Percentiles rank a stretch among this genome's conserved stretches.
Conservation (phyloP, 2,888 invertebrate species). For the Machimus atricapillus region DNA sequence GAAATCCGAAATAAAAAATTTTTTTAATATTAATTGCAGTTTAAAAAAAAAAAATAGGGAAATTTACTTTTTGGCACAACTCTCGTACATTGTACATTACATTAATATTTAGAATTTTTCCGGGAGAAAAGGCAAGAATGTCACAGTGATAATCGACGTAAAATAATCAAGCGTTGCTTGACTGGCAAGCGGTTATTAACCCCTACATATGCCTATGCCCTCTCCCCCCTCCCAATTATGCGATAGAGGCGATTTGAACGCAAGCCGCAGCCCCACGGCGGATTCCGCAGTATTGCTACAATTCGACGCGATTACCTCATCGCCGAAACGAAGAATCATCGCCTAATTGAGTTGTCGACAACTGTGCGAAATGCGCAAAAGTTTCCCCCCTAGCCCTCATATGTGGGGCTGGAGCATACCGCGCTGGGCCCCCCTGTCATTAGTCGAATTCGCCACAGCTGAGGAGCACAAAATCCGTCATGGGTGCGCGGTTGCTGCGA, state of each 20-base stretch:
- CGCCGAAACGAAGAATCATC: constrained; percentile 14
- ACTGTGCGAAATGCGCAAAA: not conserved
- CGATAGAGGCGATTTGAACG: not conserved
- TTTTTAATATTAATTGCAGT: too few species aligned
- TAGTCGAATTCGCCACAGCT: not conserved
- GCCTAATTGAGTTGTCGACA: constrained; percentile 3
- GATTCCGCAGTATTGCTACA: not conserved
- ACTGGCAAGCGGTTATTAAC: not conserved
- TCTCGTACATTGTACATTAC: too few species aligned
- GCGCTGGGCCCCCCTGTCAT: not conserved
- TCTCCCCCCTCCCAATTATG: not conserved
- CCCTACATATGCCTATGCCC: not conserved
- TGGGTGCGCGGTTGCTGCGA: not conserved
- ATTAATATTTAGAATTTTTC: not conserved
- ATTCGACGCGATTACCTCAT: not conserved
- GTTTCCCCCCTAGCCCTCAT: not conserved
- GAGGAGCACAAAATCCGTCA: not conserved
- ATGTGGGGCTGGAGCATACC: not conserved
- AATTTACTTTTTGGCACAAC: too few species aligned
- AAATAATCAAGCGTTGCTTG: not conserved
- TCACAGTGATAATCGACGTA: not conserved
- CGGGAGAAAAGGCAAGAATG: not conserved
- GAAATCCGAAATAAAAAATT: too few species aligned
- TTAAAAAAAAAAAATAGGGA: too few species aligned
- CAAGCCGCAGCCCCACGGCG: not conserved